These are phyloP conservation scores for Lates calcarifer DNA, from an alignment of 2,113 vertebrate genomes.

Conservation along the genomic window DNA sequence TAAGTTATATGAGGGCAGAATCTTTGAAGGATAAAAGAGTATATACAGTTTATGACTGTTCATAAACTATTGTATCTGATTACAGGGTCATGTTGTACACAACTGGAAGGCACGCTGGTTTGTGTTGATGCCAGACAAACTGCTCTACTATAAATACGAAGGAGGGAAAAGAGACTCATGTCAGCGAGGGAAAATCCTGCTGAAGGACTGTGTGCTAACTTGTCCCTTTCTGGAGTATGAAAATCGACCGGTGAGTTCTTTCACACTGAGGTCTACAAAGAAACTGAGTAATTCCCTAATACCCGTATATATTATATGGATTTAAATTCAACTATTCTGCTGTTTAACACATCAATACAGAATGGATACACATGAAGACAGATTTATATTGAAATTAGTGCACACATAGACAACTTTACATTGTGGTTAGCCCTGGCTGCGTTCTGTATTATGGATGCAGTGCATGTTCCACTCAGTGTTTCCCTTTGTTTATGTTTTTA, in stretches of 20 bases:
- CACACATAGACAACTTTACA: background rate
- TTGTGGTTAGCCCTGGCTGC: background rate
- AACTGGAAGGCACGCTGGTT: slow-evolving; percentile 99
- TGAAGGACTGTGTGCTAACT: slow-evolving; percentile 89
- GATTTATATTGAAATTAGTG: background rate
- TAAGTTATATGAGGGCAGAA: background rate
- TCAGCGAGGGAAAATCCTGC: slow-evolving; percentile 89
- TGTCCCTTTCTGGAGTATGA: slow-evolving; percentile 94
- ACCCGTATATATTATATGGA: background rate
- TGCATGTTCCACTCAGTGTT: background rate
- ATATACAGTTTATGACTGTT: background rate
- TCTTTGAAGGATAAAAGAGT: background rate
- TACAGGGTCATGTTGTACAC: slow-evolving; percentile 93
- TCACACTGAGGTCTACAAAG: background rate
- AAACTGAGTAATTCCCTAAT: background rate
- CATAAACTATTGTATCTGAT: background rate
- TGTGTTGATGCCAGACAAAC: slow-evolving; percentile 89
- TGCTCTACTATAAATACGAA: slow-evolving; percentile 93
- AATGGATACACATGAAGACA: background rate
- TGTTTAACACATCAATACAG: too few species aligned
- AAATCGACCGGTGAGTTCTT: slow-evolving; percentile 88
- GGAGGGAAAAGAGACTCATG: slow-evolving; percentile 87
- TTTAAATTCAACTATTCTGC: background rate
- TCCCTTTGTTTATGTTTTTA: slow-evolving; percentile 36
- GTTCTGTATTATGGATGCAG: background rate